Evolutionary conservation across 2,113 vertebrate species (phyloP).

Genomic region (Cebus imitator): DNA sequence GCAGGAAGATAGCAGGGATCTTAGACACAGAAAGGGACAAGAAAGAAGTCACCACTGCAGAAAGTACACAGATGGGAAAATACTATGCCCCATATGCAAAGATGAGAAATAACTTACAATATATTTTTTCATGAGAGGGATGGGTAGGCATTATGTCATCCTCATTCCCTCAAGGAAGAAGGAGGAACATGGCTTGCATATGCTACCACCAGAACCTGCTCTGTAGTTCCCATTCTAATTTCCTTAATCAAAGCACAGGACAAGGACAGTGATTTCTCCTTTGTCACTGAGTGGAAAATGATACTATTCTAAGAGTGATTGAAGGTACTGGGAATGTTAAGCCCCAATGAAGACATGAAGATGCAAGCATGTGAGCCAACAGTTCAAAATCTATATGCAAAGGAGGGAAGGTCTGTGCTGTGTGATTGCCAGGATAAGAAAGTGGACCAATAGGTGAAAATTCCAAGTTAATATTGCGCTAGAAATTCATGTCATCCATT

Average conservation of each 20-base stretch:
- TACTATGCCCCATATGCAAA: not conserved
- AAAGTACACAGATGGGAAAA: not conserved
- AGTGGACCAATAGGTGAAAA: not conserved
- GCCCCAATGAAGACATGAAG: not conserved
- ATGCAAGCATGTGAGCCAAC: not conserved
- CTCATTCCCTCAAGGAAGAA: not conserved
- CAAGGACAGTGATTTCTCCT: slow-evolving; percentile 47
- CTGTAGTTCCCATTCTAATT: slow-evolving; percentile 63
- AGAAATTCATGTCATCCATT: not conserved
- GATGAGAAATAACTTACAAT: not conserved
- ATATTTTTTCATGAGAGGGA: not conserved
- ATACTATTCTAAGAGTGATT: slow-evolving; percentile 20
- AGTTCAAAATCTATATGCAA: not conserved
- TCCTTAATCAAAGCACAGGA: slow-evolving; percentile 61
- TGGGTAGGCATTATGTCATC: not conserved
- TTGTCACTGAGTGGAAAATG: slow-evolving; percentile 27
- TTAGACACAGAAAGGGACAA: not conserved
- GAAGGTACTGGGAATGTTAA: not conserved
- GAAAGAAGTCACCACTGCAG: not conserved
- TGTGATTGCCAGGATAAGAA: not conserved
- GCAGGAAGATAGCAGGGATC: not conserved
- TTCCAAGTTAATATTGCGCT: not conserved
- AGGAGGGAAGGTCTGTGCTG: not conserved
- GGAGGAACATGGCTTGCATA: not conserved
- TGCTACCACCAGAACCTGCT: not conserved